phyloP scores from a whole-genome alignment of 2,113 vertebrate genomes.

The Erpornis zantholeuca region DNA sequence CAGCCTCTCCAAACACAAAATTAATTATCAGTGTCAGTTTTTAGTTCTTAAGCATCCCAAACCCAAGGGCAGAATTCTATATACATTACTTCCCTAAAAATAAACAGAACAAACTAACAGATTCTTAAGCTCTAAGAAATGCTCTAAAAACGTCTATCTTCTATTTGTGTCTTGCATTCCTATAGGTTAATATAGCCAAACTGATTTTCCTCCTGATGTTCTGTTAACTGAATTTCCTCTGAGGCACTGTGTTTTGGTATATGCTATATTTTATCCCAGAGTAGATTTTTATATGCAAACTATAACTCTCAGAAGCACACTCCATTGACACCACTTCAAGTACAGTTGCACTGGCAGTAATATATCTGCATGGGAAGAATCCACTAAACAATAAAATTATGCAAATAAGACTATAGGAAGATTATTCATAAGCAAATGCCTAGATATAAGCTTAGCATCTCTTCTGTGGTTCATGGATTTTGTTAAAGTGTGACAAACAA shows the following conservation, averaged over 20 bases:
- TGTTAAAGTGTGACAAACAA: slow-evolving; percentile 21
- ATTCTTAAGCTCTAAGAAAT: slow-evolving; percentile 30
- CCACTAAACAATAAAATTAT: slow-evolving; percentile 72
- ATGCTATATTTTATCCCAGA: slow-evolving; percentile 46
- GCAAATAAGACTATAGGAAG: slow-evolving; percentile 61
- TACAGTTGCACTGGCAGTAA: slow-evolving; percentile 66
- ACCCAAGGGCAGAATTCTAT: not conserved
- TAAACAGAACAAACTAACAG: not conserved
- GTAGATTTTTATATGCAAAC: slow-evolving; percentile 57
- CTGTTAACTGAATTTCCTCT: slow-evolving; percentile 54
- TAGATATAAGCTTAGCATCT: slow-evolving; percentile 24
- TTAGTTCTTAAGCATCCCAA: not conserved
- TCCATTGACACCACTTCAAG: slow-evolving; percentile 60
- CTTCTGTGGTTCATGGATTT: slow-evolving; percentile 39
- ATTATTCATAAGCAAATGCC: slow-evolving; percentile 58
- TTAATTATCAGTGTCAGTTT: not conserved
- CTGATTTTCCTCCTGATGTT: slow-evolving; percentile 5
- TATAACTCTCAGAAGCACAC: slow-evolving; percentile 50
- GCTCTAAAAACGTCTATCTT: slow-evolving; percentile 34
- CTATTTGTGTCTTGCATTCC: slow-evolving; percentile 54
- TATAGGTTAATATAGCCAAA: slow-evolving; percentile 8
- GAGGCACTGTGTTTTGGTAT: slow-evolving; percentile 42
- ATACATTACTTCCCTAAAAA: not conserved
- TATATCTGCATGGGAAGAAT: slow-evolving; percentile 60
- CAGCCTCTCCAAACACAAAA: not conserved